Evolutionary conservation across 1,140 invertebrate species (phyloP).

Genomic region (Bombus consobrinus): DNA sequence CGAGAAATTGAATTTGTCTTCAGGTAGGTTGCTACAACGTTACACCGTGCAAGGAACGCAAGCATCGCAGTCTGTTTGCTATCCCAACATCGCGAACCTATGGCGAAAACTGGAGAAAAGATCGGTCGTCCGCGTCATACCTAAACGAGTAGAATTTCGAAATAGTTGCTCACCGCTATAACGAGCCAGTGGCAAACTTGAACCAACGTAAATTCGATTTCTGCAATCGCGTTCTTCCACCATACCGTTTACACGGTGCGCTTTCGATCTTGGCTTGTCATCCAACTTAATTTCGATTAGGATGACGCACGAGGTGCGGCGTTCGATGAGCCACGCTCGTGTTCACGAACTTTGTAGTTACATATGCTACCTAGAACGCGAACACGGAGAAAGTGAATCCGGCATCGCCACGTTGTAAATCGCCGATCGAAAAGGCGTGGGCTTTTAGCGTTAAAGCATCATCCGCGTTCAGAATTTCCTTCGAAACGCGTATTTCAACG

Average conservation of each 20-base stretch:
- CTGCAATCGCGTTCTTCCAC: not conserved
- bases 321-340: not conserved
- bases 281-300: not conserved
- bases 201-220: not conserved
- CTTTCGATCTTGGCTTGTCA: not conserved
- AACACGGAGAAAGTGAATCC: conserved; percentile 75
- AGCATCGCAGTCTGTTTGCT: too few relatives aligned
- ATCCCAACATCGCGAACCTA: too few relatives aligned
- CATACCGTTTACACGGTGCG: not conserved
- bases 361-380: conserved; percentile 28
- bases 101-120: not conserved
- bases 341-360: not conserved
- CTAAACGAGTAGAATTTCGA: not conserved
- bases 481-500: not conserved
- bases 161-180: not conserved
- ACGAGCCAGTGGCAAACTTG: not conserved
- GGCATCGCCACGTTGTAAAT: conserved; percentile 52
- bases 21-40: too few relatives aligned
- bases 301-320: not conserved
- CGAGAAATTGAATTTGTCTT: too few relatives aligned
- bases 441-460: conserved; percentile 18
- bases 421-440: not conserved
- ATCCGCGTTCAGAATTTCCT: conserved; percentile 8
- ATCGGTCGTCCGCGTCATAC: not conserved
- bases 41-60: too few relatives aligned